phyloP scores from a whole-genome alignment of 2,888 invertebrate genomes.

The Cactoblastis cactorum region DNA sequence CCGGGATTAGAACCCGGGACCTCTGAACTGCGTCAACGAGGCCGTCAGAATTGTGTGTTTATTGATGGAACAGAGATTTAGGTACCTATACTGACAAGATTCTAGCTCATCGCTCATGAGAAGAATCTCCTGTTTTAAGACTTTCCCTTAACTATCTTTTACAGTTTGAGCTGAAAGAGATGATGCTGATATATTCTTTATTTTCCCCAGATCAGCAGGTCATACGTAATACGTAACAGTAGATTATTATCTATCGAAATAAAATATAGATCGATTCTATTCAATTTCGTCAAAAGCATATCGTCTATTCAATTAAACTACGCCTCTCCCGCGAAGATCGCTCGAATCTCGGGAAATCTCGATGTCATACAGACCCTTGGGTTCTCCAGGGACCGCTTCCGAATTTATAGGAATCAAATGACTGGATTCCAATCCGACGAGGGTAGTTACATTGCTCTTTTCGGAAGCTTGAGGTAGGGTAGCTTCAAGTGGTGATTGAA shows the following conservation, averaged over 20 bases:
- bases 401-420: constrained; percentile 40
- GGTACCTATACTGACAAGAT: no score
- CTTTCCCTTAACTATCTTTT: no score
- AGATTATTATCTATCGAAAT: not conserved
- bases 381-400: constrained; percentile 27
- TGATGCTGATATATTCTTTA: no score
- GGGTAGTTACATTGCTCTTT: constrained; percentile 13
- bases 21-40: no score
- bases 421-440: constrained; percentile 23
- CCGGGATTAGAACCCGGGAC: no score
- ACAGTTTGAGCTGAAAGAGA: no score
- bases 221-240: no score
- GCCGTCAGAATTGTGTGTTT: no score
- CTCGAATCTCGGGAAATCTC: constrained; percentile 23
- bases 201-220: no score
- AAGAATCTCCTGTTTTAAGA: no score
- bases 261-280: not conserved
- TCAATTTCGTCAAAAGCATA: constrained; percentile 6
- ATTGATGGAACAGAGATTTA: no score
- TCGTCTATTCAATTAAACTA: constrained; percentile 8
- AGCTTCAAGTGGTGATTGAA: constrained; percentile 1
- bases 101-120: no score
- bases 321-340: constrained; percentile 14
- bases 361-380: constrained; percentile 27
- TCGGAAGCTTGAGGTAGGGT: constrained; percentile 12